Evolutionary conservation across 53 echinoderm and acorn worm species (phyloP).

Genomic region (Henricia sp.): DNA sequence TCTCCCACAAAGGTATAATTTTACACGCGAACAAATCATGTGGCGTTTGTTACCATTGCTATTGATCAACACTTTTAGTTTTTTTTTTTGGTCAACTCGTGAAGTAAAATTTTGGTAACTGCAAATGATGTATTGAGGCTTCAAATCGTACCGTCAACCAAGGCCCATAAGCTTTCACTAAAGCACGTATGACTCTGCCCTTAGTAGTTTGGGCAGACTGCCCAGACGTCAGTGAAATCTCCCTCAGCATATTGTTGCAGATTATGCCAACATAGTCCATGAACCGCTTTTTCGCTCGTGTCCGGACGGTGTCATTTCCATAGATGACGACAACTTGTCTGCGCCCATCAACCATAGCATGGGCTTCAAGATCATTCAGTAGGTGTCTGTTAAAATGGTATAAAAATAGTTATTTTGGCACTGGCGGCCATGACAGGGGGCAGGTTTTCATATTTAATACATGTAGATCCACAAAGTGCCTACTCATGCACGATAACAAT

Average conservation of each 20-base stretch:
- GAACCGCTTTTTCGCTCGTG: background rate
- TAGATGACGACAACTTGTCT: slow-evolving; percentile 38
- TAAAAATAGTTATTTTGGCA: background rate
- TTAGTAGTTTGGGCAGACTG: slow-evolving; percentile 2
- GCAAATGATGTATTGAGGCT: too few relatives aligned
- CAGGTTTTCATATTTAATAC: too few relatives aligned
- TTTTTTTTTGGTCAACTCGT: too few relatives aligned
- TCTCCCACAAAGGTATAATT: too few relatives aligned
- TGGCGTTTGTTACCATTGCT: too few relatives aligned
- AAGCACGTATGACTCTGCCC: slow-evolving; percentile 42
- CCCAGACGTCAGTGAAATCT: slow-evolving; percentile 35
- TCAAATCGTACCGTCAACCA: slow-evolving; percentile 35
- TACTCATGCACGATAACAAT: too few relatives aligned
- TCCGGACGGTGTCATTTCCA: slow-evolving; percentile 32
- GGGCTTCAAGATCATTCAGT: slow-evolving; percentile 1
- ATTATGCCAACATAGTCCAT: background rate
- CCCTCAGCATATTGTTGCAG: slow-evolving; percentile 28
- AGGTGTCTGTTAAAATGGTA: background rate
- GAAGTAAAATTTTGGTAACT: too few relatives aligned
- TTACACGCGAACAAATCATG: too few relatives aligned
- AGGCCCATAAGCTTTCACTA: slow-evolving; percentile 49
- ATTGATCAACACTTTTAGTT: too few relatives aligned
- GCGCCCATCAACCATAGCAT: slow-evolving; percentile 43
- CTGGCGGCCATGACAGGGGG: too few relatives aligned
- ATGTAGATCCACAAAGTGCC: too few relatives aligned